Evolutionary conservation across 2,888 invertebrate species (phyloP).

Genomic region (Ophion obscuratus): DNA sequence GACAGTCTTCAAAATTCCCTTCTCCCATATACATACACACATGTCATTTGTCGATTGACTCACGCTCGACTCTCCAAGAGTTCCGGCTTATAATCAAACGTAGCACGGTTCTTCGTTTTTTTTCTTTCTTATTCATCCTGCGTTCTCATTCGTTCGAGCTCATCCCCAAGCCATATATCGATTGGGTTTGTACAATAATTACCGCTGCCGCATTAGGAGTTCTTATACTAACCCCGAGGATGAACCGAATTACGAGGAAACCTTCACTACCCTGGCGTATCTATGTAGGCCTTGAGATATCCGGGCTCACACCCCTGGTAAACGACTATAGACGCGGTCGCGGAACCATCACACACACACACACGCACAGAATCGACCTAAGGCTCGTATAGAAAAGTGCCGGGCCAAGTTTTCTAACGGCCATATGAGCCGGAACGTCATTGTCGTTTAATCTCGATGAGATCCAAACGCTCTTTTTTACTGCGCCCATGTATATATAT

Average conservation of each 20-base stretch:
- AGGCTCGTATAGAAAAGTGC: conserved; percentile 49
- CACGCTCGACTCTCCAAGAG: conserved; percentile 69
- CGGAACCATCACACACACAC: conserved; percentile 26
- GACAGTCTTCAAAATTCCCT: too few species aligned
- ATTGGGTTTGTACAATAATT: conserved; percentile 83
- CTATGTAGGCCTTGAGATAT: conserved; percentile 32
- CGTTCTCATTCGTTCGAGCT: conserved; percentile 44
- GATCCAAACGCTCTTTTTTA: conserved; percentile 30
- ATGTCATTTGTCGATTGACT: conserved; percentile 62
- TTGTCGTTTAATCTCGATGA: conserved; percentile 53
- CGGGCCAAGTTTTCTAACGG: conserved; percentile 61
- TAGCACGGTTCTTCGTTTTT: conserved; percentile 44
- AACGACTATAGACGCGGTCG: conserved; percentile 63
- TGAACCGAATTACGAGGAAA: conserved; percentile 64
- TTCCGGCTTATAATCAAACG: conserved; percentile 55
- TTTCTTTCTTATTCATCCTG: conserved; percentile 66
- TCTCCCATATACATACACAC: conserved; percentile 10
- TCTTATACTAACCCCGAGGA: conserved; percentile 73
- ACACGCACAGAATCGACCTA: conserved; percentile 1
- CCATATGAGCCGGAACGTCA: conserved; percentile 62
- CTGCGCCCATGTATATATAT: neutral
- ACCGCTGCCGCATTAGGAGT: conserved; percentile 81
- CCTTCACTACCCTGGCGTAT: conserved; percentile 39
- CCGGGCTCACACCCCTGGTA: conserved; percentile 54
- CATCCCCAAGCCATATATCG: conserved; percentile 75